phyloP scores from a whole-genome alignment of 2,797 vertebrate species.

The Rhyacichthys aspro region DNA sequence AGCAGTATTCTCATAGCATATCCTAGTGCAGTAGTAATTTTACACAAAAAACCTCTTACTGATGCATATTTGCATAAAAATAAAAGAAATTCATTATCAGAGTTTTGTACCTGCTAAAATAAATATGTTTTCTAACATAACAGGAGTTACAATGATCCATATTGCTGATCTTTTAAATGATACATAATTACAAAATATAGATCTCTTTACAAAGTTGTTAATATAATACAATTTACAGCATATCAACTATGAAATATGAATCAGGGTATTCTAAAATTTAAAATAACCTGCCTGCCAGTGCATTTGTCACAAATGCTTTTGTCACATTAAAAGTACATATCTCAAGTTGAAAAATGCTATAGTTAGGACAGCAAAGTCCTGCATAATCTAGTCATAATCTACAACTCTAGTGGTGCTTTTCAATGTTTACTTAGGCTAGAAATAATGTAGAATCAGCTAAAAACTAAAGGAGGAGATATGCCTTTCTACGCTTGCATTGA shows the following conservation, averaged over 20 bases:
- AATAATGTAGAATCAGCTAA: conserved; percentile 53
- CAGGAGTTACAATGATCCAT: conserved; percentile 89
- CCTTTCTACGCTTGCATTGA: conserved; percentile 83
- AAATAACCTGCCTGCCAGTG: conserved; percentile 94
- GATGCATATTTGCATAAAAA: conserved; percentile 73
- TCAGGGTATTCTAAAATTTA: conserved; percentile 88
- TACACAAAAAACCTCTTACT: conserved; percentile 78
- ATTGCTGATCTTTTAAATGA: conserved; percentile 96
- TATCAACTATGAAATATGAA: conserved; percentile 90
- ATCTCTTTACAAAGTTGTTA: conserved; percentile 98
- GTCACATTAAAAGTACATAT: conserved; percentile 88
- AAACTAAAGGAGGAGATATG: conserved; percentile 80
- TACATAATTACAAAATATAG: conserved; percentile 99
- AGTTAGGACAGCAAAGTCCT: conserved; percentile 80
- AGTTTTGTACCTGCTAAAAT: conserved; percentile 86
- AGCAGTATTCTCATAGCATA: conserved; percentile 52
- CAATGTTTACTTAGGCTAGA: conserved; percentile 54
- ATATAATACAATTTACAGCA: conserved; percentile 98
- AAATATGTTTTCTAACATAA: conserved; percentile 78
- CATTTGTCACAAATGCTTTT: conserved; percentile 83
- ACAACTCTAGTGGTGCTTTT: conserved; percentile 64
- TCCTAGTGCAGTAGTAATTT: conserved; percentile 80
- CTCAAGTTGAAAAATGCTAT: conserved; percentile 79
- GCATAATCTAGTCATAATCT: conserved; percentile 82
- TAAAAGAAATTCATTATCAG: conserved; percentile 79